Percentiles rank a stretch among this genome's conserved stretches.
Conservation (phyloP, 2,888 invertebrate species). For the Rhingia rostrata region DNA sequence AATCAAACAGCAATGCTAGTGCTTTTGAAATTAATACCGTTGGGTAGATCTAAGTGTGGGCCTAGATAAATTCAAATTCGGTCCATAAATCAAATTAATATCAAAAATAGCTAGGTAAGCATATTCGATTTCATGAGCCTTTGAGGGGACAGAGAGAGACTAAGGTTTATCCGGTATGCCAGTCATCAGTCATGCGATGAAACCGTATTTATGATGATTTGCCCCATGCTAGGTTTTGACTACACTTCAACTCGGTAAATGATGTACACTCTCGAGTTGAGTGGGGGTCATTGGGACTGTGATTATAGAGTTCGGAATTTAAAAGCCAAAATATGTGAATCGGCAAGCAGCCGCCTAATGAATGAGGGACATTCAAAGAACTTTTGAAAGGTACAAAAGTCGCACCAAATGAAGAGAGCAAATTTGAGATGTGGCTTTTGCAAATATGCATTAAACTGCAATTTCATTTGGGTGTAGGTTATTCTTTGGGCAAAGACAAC, state of each 20-base stretch:
- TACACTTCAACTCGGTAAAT: not conserved
- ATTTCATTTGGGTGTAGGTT: no score
- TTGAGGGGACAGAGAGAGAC: not conserved
- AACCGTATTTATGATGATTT: conserved; percentile 46
- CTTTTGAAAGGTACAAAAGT: no score
- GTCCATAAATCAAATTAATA: conserved; percentile 44
- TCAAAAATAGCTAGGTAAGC: conserved; percentile 23
- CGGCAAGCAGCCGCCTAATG: no score
- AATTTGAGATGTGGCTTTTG: no score
- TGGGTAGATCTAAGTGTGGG: not conserved
- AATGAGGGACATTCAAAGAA: no score
- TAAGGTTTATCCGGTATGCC: not conserved
- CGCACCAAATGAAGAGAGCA: no score
- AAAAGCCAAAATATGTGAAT: not conserved
- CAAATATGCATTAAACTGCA: no score
- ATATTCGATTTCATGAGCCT: not conserved
- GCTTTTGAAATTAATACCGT: conserved; percentile 47
- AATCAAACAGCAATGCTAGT: conserved; percentile 47
- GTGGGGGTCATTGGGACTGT: not conserved
- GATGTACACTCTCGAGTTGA: not conserved
- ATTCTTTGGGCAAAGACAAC: no score
- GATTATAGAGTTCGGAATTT: conserved; percentile 14
- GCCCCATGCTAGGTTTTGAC: conserved; percentile 35
- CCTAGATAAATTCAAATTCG: not conserved
- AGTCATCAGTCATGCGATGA: not conserved